A percentile compares a stretch with the other conserved stretches of the same genome.
phyloP scores from a whole-genome alignment of 2,797 vertebrate genomes.

The Varecia variegata region DNA sequence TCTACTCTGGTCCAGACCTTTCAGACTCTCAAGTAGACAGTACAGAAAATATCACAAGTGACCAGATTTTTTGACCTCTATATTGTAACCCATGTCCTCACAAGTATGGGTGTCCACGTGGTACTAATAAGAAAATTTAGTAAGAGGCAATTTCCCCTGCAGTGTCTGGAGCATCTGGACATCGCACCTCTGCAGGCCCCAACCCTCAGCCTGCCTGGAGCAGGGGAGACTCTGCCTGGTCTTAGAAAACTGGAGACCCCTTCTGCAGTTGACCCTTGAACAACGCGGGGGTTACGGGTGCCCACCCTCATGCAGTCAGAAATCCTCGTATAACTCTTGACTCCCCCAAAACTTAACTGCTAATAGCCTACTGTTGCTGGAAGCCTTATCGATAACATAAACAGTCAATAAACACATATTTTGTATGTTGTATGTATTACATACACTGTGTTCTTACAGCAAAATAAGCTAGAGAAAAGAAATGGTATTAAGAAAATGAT shows the following conservation, averaged over 20 bases:
- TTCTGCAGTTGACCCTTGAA: neutral
- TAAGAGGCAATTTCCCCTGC: no score
- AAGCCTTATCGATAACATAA: neutral
- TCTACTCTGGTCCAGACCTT: neutral
- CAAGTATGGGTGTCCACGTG: neutral
- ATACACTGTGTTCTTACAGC: neutral
- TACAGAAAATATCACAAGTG: neutral
- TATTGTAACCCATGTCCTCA: rapidly evolving
- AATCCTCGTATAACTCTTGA: neutral
- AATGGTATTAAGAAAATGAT: neutral
- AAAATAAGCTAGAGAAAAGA: neutral
- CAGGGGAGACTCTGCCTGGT: rapidly evolving
- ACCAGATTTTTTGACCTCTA: neutral
- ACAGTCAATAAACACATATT: neutral
- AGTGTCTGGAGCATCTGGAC: no score
- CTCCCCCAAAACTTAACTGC: neutral
- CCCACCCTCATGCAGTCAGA: neutral
- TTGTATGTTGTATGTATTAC: neutral
- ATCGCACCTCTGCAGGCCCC: rapidly evolving
- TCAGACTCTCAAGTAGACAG: neutral
- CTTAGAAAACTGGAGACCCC: neutral
- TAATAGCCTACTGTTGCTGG: neutral
- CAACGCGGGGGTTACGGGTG: neutral
- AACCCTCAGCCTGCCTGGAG: neutral
- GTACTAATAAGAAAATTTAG: neutral